Evolutionary conservation across 2,113 vertebrate genomes (phyloP).

Genomic region (Brevimyrus niger): DNA sequence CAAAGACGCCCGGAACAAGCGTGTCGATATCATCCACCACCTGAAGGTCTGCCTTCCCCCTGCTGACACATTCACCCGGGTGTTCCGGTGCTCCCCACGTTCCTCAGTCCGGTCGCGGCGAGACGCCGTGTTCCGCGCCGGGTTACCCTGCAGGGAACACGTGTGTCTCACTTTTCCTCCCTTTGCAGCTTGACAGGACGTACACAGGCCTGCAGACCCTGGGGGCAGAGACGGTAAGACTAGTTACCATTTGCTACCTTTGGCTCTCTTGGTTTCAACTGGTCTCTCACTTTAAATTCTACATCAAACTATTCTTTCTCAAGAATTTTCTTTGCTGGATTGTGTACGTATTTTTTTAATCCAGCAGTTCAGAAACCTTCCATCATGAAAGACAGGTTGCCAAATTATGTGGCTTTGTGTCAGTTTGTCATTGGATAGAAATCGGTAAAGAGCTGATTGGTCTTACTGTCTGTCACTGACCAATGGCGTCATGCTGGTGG

Average conservation of each 20-base stretch:
- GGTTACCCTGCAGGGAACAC: background rate
- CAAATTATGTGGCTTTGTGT: background rate
- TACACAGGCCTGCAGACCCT: slow-evolving; percentile 96
- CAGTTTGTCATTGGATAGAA: background rate
- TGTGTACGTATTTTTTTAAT: background rate
- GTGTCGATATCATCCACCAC: slow-evolving; percentile 97
- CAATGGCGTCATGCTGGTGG: background rate
- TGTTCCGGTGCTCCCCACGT: too few relatives aligned
- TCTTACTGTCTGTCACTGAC: background rate
- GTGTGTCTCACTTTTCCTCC: slow-evolving; percentile 20
- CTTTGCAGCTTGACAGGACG: slow-evolving; percentile 84
- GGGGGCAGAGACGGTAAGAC: slow-evolving; percentile 89
- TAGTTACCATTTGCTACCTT: background rate
- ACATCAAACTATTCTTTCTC: background rate
- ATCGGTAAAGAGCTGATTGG: background rate
- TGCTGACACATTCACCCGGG: background rate
- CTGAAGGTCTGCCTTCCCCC: slow-evolving; percentile 73
- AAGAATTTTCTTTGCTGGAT: background rate
- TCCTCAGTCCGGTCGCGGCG: background rate
- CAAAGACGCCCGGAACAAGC: slow-evolving; percentile 95
- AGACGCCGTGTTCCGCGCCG: background rate
- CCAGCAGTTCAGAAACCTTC: background rate
- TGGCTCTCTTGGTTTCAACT: background rate
- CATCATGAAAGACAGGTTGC: background rate
- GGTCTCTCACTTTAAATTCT: background rate